Evolutionary conservation across 2,888 invertebrate genomes (phyloP).

Genomic region (Caenorhabditis sp.): DNA sequence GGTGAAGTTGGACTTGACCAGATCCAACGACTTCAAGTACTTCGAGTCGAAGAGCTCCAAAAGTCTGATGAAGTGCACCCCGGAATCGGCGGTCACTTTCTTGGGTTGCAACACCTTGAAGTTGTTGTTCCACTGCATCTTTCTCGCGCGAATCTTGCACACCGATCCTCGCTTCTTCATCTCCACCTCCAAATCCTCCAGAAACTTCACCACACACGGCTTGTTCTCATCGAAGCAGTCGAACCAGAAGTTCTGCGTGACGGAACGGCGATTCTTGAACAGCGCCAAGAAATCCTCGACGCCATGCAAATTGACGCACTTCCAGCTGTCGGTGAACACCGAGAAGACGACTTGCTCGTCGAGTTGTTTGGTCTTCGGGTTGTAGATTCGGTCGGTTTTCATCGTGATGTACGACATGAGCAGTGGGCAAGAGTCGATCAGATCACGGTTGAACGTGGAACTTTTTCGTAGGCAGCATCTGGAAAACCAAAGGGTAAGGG

Average conservation of each 20-base stretch:
- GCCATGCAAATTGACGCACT: constrained; percentile 24
- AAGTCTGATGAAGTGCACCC: constrained; percentile 7
- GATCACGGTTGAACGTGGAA: neutral
- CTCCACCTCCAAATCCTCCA: constrained; percentile 11
- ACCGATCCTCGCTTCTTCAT: constrained; percentile 24
- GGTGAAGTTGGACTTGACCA: constrained; percentile 32
- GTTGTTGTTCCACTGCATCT: constrained; percentile 31
- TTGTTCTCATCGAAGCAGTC: constrained; percentile 29
- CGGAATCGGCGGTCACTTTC: neutral
- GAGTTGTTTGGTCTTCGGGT: constrained; percentile 27
- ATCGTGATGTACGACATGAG: constrained; percentile 28
- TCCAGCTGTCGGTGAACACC: constrained; percentile 23
- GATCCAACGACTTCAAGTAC: constrained; percentile 22
- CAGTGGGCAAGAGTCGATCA: constrained; percentile 13
- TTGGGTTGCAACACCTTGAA: neutral
- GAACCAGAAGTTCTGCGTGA: constrained; percentile 29
- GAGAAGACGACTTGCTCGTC: constrained; percentile 34
- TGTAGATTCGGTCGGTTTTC: constrained; percentile 33
- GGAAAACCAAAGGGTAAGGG: neutral
- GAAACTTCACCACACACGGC: constrained; percentile 12
- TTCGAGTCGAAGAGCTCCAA: constrained; percentile 18
- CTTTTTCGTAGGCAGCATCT: constrained; percentile 34
- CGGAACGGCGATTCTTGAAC: constrained; percentile 12
- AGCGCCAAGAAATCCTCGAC: constrained; percentile 25
- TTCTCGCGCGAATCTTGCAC: constrained; percentile 23